Evolutionary conservation across 2,113 vertebrate species (phyloP), one percentile per base, ranked within the genome.

Genomic region (Typhlomys cinereus): DNA sequence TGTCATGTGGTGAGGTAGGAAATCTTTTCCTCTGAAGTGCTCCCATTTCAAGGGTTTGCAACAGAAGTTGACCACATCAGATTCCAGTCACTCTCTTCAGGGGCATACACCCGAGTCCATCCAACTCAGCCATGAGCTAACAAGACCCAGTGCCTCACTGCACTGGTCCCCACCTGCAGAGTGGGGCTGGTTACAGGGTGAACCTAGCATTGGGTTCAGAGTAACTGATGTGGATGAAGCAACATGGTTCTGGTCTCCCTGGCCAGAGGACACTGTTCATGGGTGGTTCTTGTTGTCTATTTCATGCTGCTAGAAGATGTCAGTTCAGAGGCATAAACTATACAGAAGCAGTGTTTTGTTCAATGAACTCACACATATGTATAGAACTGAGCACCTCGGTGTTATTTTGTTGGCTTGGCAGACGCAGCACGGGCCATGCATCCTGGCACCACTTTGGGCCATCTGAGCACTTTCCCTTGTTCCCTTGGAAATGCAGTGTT

Each of bases 401-500:
- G 21, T 18, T 5, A 5, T 6, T 4, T 18, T 5, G 5, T 6
- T 4, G 52, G 27, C 48, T 17, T 3, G 7, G 1, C 15, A 9
- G 20, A 7, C 2, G 1, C 4, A 27, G 17, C 12, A 14, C 18
- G 31, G 9, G 1, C 7, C 8, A 1, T 11, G 5, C 0, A 5
- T 14, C 71, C 48, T 27, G 39, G 1, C 41, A 23, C 7, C 4
- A 34, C 0, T 0, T 15, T 0, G 21, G 15, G 21, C 36, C 3
- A 0, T 0, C 1, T 0, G 12, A 11, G 8, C 8, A 6, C 4
- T 23, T 12, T 0, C 25, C 11, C 0, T 20, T 11, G 34, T 2
- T n/a, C 11, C 13, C 6, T 34, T 20, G 34, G 59, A 59, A 34
- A 36, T 0, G 1, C 21, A 9, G 1, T 20, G 1, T 21, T 14